Percentiles rank a stretch among this genome's conserved stretches.
Evolutionary conservation across 2,113 vertebrate genomes (phyloP).

Genomic region (Microcebus tavaratra): DNA sequence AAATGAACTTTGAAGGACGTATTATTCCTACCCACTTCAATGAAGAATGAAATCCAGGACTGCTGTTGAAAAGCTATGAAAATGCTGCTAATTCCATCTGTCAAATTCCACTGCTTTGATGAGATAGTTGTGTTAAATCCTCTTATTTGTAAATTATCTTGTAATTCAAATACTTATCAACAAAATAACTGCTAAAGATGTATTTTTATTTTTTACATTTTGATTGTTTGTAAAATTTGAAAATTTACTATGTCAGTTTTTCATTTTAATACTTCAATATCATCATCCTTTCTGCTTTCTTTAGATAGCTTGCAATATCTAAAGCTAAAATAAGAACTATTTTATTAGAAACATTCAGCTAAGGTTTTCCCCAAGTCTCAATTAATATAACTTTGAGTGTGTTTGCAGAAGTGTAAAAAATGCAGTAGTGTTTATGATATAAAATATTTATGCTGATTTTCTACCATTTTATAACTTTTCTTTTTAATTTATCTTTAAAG

Average conservation of each 20-base stretch:
- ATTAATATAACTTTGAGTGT: not conserved
- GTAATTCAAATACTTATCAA: not conserved
- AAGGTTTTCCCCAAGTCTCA: not conserved
- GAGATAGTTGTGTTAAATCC: not conserved
- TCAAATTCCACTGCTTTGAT: not conserved
- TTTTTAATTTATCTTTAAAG: slow-evolving; percentile 9
- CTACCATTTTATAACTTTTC: not conserved
- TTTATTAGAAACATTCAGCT: not conserved
- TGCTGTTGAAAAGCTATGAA: not conserved
- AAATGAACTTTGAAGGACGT: not conserved
- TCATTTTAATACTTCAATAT: not conserved
- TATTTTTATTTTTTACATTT: not conserved
- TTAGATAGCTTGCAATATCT: not conserved
- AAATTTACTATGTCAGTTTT: not conserved
- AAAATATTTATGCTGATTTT: not conserved
- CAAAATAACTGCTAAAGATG: not conserved
- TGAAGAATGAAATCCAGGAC: not conserved
- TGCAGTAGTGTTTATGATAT: not conserved
- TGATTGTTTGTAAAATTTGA: not conserved
- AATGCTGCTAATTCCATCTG: not conserved
- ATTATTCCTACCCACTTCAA: not conserved
- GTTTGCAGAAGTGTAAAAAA: not conserved
- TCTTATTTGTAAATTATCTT: not conserved
- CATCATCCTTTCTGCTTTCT: not conserved
- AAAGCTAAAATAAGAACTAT: not conserved